Conservation (phyloP, 2,113 vertebrate genomes). For the Pseudorhombus dupliciocellatus region DNA sequence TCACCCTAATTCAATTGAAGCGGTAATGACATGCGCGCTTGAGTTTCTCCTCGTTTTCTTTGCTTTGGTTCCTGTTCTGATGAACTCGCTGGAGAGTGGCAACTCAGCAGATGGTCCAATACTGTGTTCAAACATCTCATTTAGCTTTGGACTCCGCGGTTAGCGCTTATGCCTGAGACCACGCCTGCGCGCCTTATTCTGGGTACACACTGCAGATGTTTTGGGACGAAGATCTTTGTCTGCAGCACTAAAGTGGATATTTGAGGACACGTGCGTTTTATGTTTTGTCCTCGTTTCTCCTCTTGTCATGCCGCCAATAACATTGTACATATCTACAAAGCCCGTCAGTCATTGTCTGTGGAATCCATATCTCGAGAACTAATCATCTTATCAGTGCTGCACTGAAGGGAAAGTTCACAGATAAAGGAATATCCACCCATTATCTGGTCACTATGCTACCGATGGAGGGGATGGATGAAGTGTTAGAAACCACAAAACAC, state of each 20-base stretch:
- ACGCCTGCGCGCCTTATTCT: neutral
- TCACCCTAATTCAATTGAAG: neutral
- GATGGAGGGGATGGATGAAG: too few relatives aligned
- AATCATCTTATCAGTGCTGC: too few relatives aligned
- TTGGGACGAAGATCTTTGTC: conserved; percentile 4
- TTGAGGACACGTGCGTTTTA: neutral
- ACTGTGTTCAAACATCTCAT: conserved; percentile 12
- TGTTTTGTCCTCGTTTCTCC: neutral
- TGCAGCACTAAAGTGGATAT: neutral
- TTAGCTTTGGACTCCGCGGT: neutral
- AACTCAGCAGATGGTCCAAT: conserved; percentile 20
- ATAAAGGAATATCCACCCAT: too few relatives aligned
- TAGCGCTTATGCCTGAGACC: neutral
- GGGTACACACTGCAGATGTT: neutral
- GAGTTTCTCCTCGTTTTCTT: neutral
- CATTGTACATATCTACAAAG: too few relatives aligned
- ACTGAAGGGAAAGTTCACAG: too few relatives aligned
- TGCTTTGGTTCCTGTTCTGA: neutral
- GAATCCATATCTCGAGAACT: too few relatives aligned
- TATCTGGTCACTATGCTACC: too few relatives aligned
- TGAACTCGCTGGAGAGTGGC: neutral
- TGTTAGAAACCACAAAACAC: too few relatives aligned
- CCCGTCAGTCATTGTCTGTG: neutral
- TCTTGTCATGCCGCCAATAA: conserved; percentile 9
- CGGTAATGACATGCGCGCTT: neutral